Evolutionary conservation across 2,888 invertebrate genomes (phyloP), one percentile per base, ranked within the genome.

Genomic region (Incurvaria masculella): DNA sequence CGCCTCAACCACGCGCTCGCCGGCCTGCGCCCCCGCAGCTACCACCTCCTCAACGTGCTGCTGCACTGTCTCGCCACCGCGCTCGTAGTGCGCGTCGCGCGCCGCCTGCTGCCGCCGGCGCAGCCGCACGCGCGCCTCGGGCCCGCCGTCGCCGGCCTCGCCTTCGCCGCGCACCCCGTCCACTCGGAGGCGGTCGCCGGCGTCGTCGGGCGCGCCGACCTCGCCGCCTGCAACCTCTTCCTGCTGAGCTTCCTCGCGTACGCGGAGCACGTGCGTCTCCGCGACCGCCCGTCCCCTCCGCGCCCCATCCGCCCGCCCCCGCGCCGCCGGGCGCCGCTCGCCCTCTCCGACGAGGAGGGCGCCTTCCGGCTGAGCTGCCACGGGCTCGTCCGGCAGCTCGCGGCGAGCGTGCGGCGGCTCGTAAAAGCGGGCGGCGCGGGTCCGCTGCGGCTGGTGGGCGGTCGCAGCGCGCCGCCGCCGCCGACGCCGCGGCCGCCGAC

Each of bases 161-260:
- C 94, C 39, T 98, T 98, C 67, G 95, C 97, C 26, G 87, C 90
- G 2, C 97, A 98, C 73, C 97, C 97, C 14, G 88, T 98, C 59
- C 97, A 97, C 76, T 93, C 94, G 3, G 98, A 98, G 72, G 96
- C 97, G 0, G 97, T 97, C 26, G 94, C 97, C 0, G 95, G 95
- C 20, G 85, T 96, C 45, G 97, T 98, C 14, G 98, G 98, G 2
- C 83, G 97, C 49, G 97, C 97, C 2, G 98, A 98, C 68, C 80
- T 97, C 41, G 88, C 94, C 21, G 92, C 96, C 14, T 94, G 94
- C 66, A 86, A 94, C 60, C 89, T 95, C 69, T 95, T 94, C 69
- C 84, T 97, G 52, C 76, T 93, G 52, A 88, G 95, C 56, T 89
- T 97, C 65, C 81, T 95, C 59, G 83, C 88, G 45, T 97, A 96